Evolutionary conservation across 2,888 invertebrate species (phyloP).

Genomic region (Polydesmus complanatus): DNA sequence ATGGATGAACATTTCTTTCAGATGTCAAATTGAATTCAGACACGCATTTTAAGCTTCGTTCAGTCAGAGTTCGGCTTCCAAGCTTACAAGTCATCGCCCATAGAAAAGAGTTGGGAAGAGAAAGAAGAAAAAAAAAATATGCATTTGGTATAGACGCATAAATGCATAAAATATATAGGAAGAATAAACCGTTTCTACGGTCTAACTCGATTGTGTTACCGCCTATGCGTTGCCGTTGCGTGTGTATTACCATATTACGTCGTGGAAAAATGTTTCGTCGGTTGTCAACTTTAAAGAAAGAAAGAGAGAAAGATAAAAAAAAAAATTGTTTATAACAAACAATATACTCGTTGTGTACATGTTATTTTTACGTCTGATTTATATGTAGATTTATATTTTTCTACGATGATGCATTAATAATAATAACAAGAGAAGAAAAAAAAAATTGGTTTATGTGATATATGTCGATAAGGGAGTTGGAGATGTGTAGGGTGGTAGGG

Average conservation of each 20-base stretch:
- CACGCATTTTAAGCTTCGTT: conserved; percentile 10
- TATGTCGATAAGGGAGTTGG: no score
- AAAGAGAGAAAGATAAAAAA: neutral
- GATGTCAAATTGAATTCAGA: conserved; percentile 15
- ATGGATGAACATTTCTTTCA: conserved; percentile 15
- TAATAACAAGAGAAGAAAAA: neutral
- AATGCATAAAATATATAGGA: neutral
- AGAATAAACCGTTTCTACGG: neutral
- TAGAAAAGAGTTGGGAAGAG: neutral
- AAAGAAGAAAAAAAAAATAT: neutral
- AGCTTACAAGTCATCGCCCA: neutral
- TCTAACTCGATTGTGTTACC: neutral
- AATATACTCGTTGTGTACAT: no score
- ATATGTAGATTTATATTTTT: no score
- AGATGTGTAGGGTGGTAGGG: no score
- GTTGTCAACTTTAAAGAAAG: neutral
- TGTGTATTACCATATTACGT: neutral
- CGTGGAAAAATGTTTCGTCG: neutral
- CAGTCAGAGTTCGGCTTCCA: neutral
- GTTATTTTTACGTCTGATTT: no score
- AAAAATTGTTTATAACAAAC: conserved; percentile 1
- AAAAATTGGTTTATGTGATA: no score
- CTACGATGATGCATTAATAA: neutral
- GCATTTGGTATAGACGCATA: no score
- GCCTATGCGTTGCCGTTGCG: neutral